These are phyloP conservation scores for Mythimna pallens DNA, from an alignment of 2,888 invertebrate genomes.

Conservation along the genomic window DNA sequence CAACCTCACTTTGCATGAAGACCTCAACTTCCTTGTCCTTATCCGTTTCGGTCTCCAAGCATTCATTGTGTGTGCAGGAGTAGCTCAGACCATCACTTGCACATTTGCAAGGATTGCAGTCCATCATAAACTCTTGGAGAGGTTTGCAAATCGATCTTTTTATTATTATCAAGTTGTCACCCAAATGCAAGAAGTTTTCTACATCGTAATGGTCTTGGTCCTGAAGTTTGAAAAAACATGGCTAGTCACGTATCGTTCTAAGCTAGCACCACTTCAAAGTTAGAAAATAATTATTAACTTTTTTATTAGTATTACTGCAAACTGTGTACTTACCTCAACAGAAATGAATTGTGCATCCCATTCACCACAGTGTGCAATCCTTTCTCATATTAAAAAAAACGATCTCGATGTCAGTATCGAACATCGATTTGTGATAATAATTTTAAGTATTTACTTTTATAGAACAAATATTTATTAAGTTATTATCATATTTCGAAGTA, in stretches of 20 bases:
- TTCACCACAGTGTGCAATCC: conserved; percentile 50
- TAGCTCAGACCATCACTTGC: conserved; percentile 86
- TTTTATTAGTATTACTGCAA: conserved; percentile 12
- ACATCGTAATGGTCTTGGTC: conserved; percentile 26
- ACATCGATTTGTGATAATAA: conserved; percentile 39
- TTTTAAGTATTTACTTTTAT: neutral
- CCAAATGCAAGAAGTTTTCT: conserved; percentile 30
- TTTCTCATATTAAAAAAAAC: conserved; percentile 23
- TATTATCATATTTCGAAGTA: neutral
- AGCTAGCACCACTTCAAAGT: neutral
- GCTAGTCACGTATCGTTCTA: neutral
- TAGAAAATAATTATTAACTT: neutral
- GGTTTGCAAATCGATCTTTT: conserved; percentile 85
- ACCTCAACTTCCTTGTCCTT: conserved; percentile 84
- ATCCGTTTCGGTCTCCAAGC: conserved; percentile 77
- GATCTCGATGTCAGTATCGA: conserved; percentile 56
- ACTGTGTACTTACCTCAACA: conserved; percentile 47
- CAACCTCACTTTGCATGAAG: conserved; percentile 83
- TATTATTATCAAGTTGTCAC: conserved; percentile 55
- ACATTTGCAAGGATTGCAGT: conserved; percentile 91
- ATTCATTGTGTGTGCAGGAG: conserved; percentile 88
- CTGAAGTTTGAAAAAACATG: conserved; percentile 19
- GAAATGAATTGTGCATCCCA: conserved; percentile 40
- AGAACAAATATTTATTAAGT: neutral
- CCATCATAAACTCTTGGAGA: conserved; percentile 83